phyloP scores from a whole-genome alignment of 2,797 vertebrate species.

The Erithacus rubecula region DNA sequence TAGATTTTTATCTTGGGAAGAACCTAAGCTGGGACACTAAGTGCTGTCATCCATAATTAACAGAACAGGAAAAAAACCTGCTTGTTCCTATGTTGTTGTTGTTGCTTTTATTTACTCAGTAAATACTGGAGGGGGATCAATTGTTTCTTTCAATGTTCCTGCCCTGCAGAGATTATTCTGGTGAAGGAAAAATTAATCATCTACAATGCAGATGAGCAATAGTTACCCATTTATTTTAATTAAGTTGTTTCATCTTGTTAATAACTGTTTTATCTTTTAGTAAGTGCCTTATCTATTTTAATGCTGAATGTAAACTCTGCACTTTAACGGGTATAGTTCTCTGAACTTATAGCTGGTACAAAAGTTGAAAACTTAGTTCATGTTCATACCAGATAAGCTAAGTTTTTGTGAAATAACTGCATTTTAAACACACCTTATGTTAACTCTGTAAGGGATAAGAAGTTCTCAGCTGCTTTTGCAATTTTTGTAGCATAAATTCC shows the following conservation, averaged over 20 bases:
- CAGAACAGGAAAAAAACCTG: background rate
- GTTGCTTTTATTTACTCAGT: slow-evolving; percentile 25
- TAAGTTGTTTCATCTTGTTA: background rate
- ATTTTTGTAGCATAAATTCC: background rate
- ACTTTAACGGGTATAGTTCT: slow-evolving; percentile 36
- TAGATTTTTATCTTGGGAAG: background rate
- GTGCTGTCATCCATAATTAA: background rate
- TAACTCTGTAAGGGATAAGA: background rate
- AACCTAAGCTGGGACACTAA: background rate
- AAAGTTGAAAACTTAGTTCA: background rate
- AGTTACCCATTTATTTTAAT: slow-evolving; percentile 1
- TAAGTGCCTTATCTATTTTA: slow-evolving; percentile 51
- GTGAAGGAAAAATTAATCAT: slow-evolving; percentile 45
- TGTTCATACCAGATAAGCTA: background rate
- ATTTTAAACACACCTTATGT: background rate
- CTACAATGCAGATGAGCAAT: slow-evolving; percentile 52
- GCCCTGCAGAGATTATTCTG: slow-evolving; percentile 39
- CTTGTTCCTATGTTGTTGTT: background rate
- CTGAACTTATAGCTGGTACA: background rate
- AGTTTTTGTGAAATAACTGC: background rate
- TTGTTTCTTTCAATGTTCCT: background rate
- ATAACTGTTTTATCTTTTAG: background rate
- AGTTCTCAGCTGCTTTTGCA: background rate
- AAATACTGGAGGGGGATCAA: background rate
- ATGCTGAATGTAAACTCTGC: slow-evolving; percentile 40